Base-by-base conservation (phyloP, 2,113 vertebrate species). In the Cavia aperea region DNA sequence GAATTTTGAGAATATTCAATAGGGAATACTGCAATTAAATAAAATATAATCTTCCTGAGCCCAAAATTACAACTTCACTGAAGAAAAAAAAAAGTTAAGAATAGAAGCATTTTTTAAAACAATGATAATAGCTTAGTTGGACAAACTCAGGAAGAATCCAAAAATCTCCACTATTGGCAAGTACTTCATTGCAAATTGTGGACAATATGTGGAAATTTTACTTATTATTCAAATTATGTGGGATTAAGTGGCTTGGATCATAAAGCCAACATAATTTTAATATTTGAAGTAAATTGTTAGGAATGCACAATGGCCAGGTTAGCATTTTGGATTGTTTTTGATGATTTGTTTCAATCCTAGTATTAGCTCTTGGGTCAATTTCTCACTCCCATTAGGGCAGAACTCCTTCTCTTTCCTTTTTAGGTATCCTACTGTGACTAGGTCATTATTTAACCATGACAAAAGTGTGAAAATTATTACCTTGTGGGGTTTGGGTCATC, bases 401-500 rank as follows among this genome's bases (percentile, higher is more conserved):
- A 94, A 63, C 88, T 90, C 23, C 19, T 62, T 86, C 31, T 87
- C 96, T 97, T 97, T 94, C 95, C 95, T 96, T 96, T 95, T 96
- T 88, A 94, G 79, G 63, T 23, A 93, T 94, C 96, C 97, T 96
- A 96, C 95, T 97, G 95, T 96, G 96, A 72, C 93, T n/a, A n/a
- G 93, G 95, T 94, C 96, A 97, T 97, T 97, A 96, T 95, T 97
- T 96, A 97, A 91, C 95, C 93, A 94, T 86, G 95, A 95, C 89
- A 94, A 95, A 96, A 95, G 94, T 96, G 95, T 95, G 94, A 96
- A 97, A 97, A 97, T 97, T 94, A 94, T 95, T 88, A 96, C 92
- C 96, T 92, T 94, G 89, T 93, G 65, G 60, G 86, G 62, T 75
- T 94, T 60, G 62, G 39, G 29, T 91, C 94, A 72, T 58, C 86